These are phyloP conservation scores for Pseudomyrmex dendroicus DNA, from an alignment of 1,140 invertebrate species.

Conservation along the genomic window DNA sequence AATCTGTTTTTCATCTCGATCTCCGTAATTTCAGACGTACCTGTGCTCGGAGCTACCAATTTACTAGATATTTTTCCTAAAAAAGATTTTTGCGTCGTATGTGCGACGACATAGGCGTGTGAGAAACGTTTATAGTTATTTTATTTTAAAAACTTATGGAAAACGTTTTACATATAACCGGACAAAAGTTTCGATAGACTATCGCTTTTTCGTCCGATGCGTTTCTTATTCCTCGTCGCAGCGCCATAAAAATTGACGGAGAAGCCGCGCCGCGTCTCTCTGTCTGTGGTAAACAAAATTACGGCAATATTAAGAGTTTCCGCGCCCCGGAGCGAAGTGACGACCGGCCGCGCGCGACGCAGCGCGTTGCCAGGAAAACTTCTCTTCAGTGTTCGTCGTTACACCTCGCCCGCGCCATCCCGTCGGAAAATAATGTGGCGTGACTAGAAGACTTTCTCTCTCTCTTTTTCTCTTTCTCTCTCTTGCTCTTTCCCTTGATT, in stretches of 20 bases:
- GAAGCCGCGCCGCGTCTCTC: not conserved
- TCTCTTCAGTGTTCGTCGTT: conserved; percentile 43
- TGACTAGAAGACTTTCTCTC: conserved; percentile 46
- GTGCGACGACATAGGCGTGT: no score
- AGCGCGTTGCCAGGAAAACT: conserved; percentile 43
- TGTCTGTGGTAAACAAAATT: conserved; percentile 38
- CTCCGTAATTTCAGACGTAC: not conserved
- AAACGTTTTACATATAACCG: not conserved
- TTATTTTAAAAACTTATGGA: not conserved
- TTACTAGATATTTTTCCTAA: not conserved
- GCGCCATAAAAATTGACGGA: conserved; percentile 50
- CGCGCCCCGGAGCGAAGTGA: conserved; percentile 24
- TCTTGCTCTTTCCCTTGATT: conserved; percentile 59
- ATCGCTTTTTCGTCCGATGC: not conserved
- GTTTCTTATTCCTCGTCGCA: not conserved
- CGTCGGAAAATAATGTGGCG: conserved; percentile 67
- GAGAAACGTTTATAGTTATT: not conserved
- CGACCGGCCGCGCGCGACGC: conserved; percentile 12
- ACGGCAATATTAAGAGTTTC: conserved; percentile 49
- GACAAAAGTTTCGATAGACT: not conserved
- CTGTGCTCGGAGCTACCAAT: not conserved
- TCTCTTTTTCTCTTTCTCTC: no score
- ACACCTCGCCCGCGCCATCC: conserved; percentile 41
- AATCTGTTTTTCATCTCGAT: conserved; percentile 22
- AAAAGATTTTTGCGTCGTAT: not conserved